Evolutionary conservation across 2,797 vertebrate genomes (phyloP).

Genomic region (Rhabdomys pumilio): DNA sequence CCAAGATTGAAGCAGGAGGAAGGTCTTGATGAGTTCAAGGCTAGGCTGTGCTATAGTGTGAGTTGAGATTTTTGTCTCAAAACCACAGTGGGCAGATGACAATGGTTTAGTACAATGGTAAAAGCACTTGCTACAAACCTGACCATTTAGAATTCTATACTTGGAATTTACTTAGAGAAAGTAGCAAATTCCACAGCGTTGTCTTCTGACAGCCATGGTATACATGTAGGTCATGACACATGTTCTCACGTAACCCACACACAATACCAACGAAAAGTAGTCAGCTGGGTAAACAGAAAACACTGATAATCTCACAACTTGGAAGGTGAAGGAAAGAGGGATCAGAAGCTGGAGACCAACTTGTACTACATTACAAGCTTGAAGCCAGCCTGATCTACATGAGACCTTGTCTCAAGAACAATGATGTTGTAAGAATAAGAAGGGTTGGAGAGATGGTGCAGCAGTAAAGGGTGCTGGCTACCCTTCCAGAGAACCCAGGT

Average conservation of each 20-base stretch:
- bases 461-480: neutral
- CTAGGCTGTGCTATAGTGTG: neutral
- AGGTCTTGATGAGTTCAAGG: neutral
- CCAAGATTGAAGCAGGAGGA: neutral
- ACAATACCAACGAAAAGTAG: neutral
- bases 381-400: neutral
- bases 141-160: neutral
- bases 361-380: neutral
- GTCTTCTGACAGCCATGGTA: neutral
- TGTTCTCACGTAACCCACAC: neutral
- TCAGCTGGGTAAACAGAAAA: neutral
- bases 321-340: neutral
- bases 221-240: neutral
- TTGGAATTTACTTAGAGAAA: neutral
- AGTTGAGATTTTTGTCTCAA: neutral
- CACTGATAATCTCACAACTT: neutral
- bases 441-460: neutral
- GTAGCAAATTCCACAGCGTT: neutral
- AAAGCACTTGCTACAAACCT: neutral
- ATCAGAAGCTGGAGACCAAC: neutral
- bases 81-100: neutral
- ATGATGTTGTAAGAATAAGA: neutral
- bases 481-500: neutral
- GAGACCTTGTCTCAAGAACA: neutral
- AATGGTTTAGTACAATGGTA: neutral